phyloP scores from a whole-genome alignment of 2,113 vertebrate genomes.

The Alaudala cheleensis region DNA sequence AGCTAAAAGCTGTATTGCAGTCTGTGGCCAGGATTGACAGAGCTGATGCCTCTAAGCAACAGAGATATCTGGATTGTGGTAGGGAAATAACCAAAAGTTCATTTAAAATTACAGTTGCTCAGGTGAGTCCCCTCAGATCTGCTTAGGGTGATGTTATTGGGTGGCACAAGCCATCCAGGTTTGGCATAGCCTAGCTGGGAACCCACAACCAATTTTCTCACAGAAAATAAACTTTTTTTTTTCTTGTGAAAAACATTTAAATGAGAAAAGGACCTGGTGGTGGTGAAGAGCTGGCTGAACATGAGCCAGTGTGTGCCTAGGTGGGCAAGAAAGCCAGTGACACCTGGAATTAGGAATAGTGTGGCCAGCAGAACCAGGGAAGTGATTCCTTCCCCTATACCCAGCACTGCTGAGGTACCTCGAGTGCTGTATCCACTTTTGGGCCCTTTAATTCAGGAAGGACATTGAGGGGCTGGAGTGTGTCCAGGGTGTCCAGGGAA shows the following conservation, averaged over 20 bases:
- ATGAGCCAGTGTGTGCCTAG: background rate
- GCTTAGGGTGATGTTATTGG: rapidly evolving
- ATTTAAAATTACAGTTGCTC: background rate
- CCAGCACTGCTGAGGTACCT: background rate
- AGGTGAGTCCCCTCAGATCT: background rate
- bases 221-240: background rate
- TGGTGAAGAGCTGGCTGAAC: background rate
- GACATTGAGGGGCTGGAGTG: background rate
- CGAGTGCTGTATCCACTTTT: background rate
- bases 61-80: background rate
- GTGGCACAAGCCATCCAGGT: rapidly evolving
- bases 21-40: background rate
- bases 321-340: background rate
- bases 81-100: background rate
- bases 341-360: background rate
- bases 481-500: background rate
- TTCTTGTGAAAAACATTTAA: background rate
- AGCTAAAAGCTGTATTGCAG: background rate
- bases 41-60: background rate
- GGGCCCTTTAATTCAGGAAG: background rate
- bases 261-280: background rate
- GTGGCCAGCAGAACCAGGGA: background rate
- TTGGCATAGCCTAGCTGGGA: rapidly evolving
- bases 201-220: rapidly evolving
- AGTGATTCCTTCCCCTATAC: background rate